Conservation (phyloP, 1,140 invertebrate species). For the Drosophila nebulosa region DNA sequence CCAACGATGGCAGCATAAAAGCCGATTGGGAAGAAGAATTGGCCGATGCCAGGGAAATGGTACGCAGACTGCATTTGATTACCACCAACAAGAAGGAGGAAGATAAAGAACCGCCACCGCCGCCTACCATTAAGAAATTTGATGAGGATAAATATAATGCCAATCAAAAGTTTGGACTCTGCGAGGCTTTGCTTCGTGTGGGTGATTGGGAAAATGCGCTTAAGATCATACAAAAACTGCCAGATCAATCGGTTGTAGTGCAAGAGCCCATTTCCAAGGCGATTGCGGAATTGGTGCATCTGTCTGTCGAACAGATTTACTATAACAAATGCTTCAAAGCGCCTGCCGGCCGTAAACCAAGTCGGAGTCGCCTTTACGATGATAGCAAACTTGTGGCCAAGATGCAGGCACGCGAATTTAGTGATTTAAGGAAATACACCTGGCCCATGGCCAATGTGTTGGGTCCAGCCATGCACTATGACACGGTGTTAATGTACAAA, state of each 20-base stretch:
- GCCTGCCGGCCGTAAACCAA: conserved; percentile 43
- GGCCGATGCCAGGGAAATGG: conserved; percentile 92
- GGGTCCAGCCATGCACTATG: conserved; percentile 93
- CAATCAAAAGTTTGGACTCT: conserved; percentile 97
- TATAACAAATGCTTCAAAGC: conserved; percentile 84
- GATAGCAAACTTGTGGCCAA: conserved; percentile 61
- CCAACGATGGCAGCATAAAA: conserved; percentile 91
- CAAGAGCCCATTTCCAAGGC: conserved; percentile 90
- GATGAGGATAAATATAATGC: conserved; percentile 85
- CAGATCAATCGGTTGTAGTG: conserved; percentile 90
- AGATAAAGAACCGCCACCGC: conserved; percentile 86
- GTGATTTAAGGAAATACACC: conserved; percentile 88
- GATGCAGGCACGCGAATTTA: conserved; percentile 83
- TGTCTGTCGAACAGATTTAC: conserved; percentile 94
- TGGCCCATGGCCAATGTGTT: conserved; percentile 93
- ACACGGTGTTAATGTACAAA: conserved; percentile 95
- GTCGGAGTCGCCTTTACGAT: conserved; percentile 53
- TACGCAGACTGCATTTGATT: conserved; percentile 92
- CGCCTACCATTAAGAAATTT: conserved; percentile 85
- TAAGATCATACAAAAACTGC: conserved; percentile 89
- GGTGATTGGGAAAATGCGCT: conserved; percentile 95
- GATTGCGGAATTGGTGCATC: conserved; percentile 91
- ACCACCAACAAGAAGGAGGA: conserved; percentile 92
- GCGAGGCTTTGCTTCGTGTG: conserved; percentile 92
- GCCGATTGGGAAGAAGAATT: conserved; percentile 92